A percentile compares a stretch with the other conserved stretches of the same genome.
Conservation (phyloP, 1,140 invertebrate species). For the Chrysomallon squamiferum region DNA sequence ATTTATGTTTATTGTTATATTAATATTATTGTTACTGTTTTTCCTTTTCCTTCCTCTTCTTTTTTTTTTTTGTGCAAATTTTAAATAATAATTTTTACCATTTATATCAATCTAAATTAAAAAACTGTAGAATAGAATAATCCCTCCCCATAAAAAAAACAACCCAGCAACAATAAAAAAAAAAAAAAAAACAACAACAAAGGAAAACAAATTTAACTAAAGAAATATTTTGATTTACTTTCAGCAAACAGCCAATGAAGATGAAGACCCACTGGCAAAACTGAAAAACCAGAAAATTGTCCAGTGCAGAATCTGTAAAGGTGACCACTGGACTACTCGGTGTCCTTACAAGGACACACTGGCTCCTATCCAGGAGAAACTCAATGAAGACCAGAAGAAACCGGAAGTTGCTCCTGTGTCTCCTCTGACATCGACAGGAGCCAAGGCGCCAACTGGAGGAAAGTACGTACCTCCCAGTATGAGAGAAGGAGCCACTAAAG, state of each 20-base stretch:
- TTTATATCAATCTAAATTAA: too few relatives aligned
- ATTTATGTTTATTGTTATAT: too few relatives aligned
- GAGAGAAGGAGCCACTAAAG: conserved; percentile 78
- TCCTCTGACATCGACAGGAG: conserved; percentile 10
- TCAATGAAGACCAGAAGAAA: conserved; percentile 37
- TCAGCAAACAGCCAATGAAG: conserved; percentile 61
- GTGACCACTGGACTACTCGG: conserved; percentile 94
- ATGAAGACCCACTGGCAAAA: conserved; percentile 83
- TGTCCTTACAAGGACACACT: conserved; percentile 94
- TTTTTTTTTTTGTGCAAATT: too few relatives aligned
- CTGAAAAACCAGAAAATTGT: conserved; percentile 81
- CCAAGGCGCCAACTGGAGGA: conserved; percentile 27
- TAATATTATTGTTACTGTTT: too few relatives aligned
- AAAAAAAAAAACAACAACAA: too few relatives aligned
- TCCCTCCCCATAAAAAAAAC: too few relatives aligned
- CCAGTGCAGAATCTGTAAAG: conserved; percentile 91
- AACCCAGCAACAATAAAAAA: too few relatives aligned
- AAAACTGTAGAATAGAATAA: too few relatives aligned
- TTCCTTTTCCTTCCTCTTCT: too few relatives aligned
- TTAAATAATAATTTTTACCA: too few relatives aligned
- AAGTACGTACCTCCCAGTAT: conserved; percentile 83
- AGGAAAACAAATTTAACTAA: too few relatives aligned
- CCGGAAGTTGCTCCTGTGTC: conserved; percentile 25
- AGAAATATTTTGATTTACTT: conserved; percentile 11
- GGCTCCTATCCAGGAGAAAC: conserved; percentile 52